Percentiles rank a stretch among this genome's conserved stretches.
phyloP scores from a whole-genome alignment of 2,888 invertebrate species.

The Cephus runcator region DNA sequence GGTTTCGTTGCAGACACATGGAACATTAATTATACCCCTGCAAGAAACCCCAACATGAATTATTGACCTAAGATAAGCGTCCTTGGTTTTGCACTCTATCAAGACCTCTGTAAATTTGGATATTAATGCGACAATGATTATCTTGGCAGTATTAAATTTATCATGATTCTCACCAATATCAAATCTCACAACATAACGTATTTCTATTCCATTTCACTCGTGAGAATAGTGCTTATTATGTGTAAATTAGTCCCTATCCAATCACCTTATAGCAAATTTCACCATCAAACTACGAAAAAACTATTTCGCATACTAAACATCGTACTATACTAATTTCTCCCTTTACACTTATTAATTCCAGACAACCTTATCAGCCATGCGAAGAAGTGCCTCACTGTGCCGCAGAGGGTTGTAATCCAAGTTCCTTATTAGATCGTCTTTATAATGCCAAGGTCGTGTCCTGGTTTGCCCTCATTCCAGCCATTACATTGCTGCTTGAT shows the following conservation, averaged over 20 bases:
- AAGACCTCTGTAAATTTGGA: neutral
- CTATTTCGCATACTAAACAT: too few species aligned
- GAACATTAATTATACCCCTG: neutral
- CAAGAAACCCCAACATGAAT: neutral
- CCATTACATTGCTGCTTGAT: neutral
- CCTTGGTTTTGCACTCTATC: neutral
- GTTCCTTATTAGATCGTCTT: conserved; percentile 28
- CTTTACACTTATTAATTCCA: neutral
- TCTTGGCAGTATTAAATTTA: neutral
- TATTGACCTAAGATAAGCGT: neutral
- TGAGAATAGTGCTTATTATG: neutral
- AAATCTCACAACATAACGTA: neutral
- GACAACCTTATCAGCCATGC: neutral
- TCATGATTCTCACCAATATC: neutral
- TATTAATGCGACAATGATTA: neutral
- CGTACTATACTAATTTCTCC: neutral
- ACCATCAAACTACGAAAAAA: neutral
- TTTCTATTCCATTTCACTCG: neutral
- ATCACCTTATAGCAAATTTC: neutral
- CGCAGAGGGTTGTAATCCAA: conserved; percentile 25
- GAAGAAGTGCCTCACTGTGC: neutral
- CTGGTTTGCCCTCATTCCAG: conserved; percentile 26
- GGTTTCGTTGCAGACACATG: neutral
- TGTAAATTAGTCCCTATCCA: neutral
- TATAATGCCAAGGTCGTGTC: conserved; percentile 40